Evolutionary conservation across 2,888 invertebrate species (phyloP).

Genomic region (Calephelis perditalis): DNA sequence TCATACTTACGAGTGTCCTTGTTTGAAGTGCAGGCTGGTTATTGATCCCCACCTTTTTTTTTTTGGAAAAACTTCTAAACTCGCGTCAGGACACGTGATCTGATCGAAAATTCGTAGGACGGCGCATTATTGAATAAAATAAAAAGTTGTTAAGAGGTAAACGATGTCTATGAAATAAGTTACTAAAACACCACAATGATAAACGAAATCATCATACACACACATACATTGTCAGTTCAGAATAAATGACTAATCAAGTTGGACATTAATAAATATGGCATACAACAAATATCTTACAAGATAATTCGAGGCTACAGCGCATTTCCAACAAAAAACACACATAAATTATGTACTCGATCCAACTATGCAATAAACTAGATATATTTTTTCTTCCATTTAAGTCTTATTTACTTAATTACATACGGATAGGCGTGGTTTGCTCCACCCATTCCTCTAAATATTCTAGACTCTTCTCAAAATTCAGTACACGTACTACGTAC

Average conservation of each 20-base stretch:
- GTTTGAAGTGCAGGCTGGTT: too few species aligned
- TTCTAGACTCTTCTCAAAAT: constrained; percentile 41
- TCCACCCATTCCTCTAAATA: constrained; percentile 33
- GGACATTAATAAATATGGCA: constrained; percentile 3
- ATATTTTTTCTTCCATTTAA: constrained; percentile 17
- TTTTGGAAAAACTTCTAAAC: too few species aligned
- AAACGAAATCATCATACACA: too few species aligned
- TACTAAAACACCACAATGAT: too few species aligned
- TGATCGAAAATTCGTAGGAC: too few species aligned
- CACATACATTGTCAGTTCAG: neutral
- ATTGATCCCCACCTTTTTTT: too few species aligned
- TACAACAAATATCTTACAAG: constrained; percentile 9
- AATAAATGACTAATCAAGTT: neutral
- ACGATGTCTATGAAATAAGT: too few species aligned
- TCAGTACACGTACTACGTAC: constrained; percentile 45
- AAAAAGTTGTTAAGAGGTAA: too few species aligned
- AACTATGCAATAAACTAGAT: constrained; percentile 16
- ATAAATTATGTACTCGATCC: constrained; percentile 9
- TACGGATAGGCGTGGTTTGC: constrained; percentile 31
- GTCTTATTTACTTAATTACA: constrained; percentile 19
- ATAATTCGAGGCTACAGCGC: constrained; percentile 16
- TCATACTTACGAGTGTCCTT: too few species aligned
- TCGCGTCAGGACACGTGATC: too few species aligned
- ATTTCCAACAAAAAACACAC: constrained; percentile 7
- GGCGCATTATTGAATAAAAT: too few species aligned